Percentiles rank a stretch among this genome's conserved stretches.
These are phyloP conservation scores for Corythaixoides concolor DNA, from an alignment of 2,113 vertebrate species.

Conservation along the genomic window DNA sequence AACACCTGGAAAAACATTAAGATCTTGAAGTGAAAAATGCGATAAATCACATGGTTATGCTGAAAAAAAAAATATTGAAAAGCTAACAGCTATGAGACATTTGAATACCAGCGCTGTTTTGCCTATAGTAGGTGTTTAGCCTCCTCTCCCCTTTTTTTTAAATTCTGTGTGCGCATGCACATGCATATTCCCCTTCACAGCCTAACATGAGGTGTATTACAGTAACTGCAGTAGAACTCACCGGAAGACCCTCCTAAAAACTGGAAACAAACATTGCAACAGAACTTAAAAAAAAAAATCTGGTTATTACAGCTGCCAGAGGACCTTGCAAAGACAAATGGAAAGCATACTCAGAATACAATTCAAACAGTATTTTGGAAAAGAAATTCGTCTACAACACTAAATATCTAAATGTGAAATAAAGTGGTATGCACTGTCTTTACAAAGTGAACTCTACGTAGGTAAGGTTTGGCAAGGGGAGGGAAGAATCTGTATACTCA, in stretches of 20 bases:
- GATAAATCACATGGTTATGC: background rate
- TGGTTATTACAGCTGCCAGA: background rate
- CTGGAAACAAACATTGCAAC: background rate
- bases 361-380: background rate
- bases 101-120: background rate
- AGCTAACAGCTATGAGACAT: background rate
- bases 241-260: background rate
- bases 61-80: background rate
- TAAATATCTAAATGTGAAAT: background rate
- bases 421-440: background rate
- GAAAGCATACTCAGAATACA: background rate
- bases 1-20: background rate
- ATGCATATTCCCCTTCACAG: background rate
- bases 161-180: background rate
- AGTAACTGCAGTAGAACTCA: background rate
- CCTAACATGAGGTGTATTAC: background rate
- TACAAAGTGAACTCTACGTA: background rate
- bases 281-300: background rate
- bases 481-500: background rate
- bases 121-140: background rate
- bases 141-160: background rate
- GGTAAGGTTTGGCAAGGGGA: background rate
- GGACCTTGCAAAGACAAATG: background rate
- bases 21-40: background rate
- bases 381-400: background rate